Percentiles rank a stretch among this genome's conserved stretches.
phyloP scores from a whole-genome alignment of 2,113 vertebrate species.

The Pycnonotus jocosus region DNA sequence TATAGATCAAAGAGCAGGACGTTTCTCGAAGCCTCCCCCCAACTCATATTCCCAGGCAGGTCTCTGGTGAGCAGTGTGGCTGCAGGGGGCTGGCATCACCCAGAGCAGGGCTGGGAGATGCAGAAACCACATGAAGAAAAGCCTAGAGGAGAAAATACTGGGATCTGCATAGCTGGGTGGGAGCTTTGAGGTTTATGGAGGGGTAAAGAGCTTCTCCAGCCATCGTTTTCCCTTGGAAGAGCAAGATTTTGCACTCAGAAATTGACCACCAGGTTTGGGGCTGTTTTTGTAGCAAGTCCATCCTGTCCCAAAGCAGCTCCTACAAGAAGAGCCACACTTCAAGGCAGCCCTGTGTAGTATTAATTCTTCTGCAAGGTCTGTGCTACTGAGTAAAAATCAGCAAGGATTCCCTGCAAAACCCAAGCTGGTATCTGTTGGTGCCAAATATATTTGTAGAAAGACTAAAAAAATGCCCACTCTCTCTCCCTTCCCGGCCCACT shows the following conservation, averaged over 20 bases:
- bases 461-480: not conserved
- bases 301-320: not conserved
- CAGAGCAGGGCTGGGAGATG: not conserved
- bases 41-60: not conserved
- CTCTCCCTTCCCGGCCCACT: not conserved
- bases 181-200: not conserved
- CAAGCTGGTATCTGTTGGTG: not conserved
- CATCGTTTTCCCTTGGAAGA: not conserved
- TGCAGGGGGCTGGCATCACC: not conserved
- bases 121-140: not conserved
- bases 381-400: not conserved
- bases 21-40: not conserved
- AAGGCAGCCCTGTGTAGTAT: accelerated
- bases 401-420: not conserved
- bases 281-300: not conserved
- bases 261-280: not conserved
- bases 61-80: not conserved
- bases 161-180: not conserved
- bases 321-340: not conserved
- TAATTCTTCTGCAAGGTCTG: not conserved
- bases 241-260: not conserved
- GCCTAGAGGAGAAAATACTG: not conserved
- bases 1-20: not conserved
- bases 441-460: not conserved
- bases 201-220: not conserved